Evolutionary conservation across 2,797 vertebrate species (phyloP).

Genomic region (Ciconia nigra): DNA sequence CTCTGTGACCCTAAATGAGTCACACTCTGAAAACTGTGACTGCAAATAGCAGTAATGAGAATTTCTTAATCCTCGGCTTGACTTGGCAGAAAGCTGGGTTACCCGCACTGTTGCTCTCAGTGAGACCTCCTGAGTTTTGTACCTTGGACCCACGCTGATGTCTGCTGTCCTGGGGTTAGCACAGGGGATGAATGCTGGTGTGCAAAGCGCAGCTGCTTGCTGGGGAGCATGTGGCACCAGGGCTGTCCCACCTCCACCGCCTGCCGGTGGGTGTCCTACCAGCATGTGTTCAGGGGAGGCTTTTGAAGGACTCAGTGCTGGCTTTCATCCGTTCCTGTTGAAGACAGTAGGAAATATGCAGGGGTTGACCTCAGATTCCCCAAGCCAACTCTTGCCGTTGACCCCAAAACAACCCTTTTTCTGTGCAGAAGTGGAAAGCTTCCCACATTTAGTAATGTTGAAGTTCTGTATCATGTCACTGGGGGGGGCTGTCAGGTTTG

Average conservation of each 20-base stretch:
- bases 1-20: neutral
- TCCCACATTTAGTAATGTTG: neutral
- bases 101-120: neutral
- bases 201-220: neutral
- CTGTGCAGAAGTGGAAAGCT: neutral
- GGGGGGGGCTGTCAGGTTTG: neutral
- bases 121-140: neutral
- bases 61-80: neutral
- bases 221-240: neutral
- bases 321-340: neutral
- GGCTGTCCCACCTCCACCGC: neutral
- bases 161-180: neutral
- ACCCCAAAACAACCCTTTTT: neutral
- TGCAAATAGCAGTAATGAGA: neutral
- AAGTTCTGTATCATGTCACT: neutral
- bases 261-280: neutral
- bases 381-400: rapidly evolving
- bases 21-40: neutral
- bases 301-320: neutral
- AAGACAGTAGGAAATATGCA: neutral
- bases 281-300: neutral
- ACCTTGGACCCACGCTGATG: neutral
- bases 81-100: neutral
- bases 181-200: rapidly evolving
- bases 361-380: neutral